Evolutionary conservation across 2,888 invertebrate species (phyloP).

Genomic region (Epirrita christyi): DNA sequence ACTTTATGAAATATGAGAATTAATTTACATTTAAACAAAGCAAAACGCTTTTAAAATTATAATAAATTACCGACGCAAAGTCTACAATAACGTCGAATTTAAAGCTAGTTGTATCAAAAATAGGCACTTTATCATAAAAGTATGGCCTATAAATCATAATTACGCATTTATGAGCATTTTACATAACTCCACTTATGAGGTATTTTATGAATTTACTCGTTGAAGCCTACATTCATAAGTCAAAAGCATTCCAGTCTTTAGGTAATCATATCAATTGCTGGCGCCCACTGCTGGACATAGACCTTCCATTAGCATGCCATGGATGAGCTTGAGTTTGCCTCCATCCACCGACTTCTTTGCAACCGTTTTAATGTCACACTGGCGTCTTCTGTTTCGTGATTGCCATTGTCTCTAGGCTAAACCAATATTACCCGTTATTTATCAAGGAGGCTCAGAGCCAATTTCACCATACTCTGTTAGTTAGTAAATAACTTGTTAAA

Average conservation of each 20-base stretch:
- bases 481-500: too few relatives aligned
- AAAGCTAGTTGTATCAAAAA: constrained; percentile 8
- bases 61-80: background rate
- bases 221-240: constrained; percentile 22
- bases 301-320: too few relatives aligned
- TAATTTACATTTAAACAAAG: background rate
- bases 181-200: constrained; percentile 18
- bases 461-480: too few relatives aligned
- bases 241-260: constrained; percentile 33
- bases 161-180: constrained; percentile 37
- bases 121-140: constrained; percentile 23
- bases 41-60: background rate
- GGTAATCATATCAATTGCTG: too few relatives aligned
- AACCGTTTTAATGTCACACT: too few relatives aligned
- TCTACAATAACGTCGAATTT: background rate
- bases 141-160: constrained; percentile 35
- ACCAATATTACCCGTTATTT: too few relatives aligned
- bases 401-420: too few relatives aligned
- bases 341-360: too few relatives aligned
- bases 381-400: too few relatives aligned
- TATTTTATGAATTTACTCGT: constrained; percentile 33
- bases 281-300: too few relatives aligned
- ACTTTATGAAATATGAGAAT: background rate
- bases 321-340: too few relatives aligned
- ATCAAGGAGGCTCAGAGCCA: too few relatives aligned